phyloP scores from a whole-genome alignment of 2,113 vertebrate genomes.

The Labeo catla region DNA sequence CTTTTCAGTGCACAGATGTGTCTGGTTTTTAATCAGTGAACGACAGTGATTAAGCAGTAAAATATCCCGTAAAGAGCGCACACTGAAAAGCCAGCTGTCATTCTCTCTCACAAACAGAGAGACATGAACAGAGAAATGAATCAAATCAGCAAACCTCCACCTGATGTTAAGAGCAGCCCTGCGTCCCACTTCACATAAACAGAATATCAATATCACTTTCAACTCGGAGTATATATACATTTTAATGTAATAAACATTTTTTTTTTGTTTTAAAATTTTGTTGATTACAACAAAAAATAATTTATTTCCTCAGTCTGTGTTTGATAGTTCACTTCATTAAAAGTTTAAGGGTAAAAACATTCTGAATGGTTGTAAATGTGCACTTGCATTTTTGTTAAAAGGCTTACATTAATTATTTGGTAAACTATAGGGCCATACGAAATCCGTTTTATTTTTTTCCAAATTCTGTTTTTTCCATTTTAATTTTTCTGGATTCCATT shows the following conservation, averaged over 20 bases:
- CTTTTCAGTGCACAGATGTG: constrained; percentile 7
- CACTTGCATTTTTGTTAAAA: neutral
- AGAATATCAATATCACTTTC: neutral
- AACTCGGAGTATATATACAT: neutral
- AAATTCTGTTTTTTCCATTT: no score
- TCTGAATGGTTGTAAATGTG: neutral
- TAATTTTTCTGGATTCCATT: no score
- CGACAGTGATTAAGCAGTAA: constrained; percentile 63
- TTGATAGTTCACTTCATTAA: neutral
- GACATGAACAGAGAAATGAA: constrained; percentile 55
- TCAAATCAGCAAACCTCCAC: constrained; percentile 25
- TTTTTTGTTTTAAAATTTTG: no score
- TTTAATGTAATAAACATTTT: no score
- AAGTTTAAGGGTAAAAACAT: neutral
- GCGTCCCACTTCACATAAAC: neutral
- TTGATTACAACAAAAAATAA: neutral
- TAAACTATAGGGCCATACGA: neutral
- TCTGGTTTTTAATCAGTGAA: neutral
- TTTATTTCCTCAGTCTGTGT: neutral
- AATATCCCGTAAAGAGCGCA: constrained; percentile 51
- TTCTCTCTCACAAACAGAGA: constrained; percentile 50
- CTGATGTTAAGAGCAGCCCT: constrained; percentile 26
- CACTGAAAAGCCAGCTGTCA: constrained; percentile 31
- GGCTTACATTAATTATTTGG: neutral
- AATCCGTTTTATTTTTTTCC: no score